Base-by-base conservation (phyloP, 1,140 invertebrate species). In the Brachionus paranguensis region DNA sequence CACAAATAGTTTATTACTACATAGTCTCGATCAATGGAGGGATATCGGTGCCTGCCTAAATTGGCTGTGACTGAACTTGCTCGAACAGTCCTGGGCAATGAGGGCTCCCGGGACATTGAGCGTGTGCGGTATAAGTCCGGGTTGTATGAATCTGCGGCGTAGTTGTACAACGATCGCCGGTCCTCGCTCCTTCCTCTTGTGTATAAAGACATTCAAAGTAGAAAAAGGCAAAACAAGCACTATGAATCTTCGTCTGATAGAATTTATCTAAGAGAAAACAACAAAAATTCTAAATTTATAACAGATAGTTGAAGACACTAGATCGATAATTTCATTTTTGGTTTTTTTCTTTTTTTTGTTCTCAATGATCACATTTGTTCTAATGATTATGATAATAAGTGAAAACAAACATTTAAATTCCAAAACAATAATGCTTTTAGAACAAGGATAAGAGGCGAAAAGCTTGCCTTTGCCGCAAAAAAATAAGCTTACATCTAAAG, bases 361-460 rank as follows among this genome's bases (percentile, higher is more conserved):
- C 47, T 53, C n/a, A 60, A 60, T 60, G 10, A 72, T 72, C 68
- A 72, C 37, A 41, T 43, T 68, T 29, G 65, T 43, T 72, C n/a
- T 72, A 72, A 47, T 72, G 68, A 72, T 72, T 72, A 72, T 72
- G 17, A 72, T 72, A 72, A 72, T 72, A 72, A 72, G 45, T 72
- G 41, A 72, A 43, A 72, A 72, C 68, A 72, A 41, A 41, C 41
- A 41, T 41, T 43, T 72, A 43, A 68, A 68, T 33, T 41, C 65
- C 33, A 72, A 72, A 41, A 43, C 68, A 72, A 43, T 43, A 72
- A 72, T 43, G 68, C 65, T 68, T 68, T 33, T 29, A 33, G 65
- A 68, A 41, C 65, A 43, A 72, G 68, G 41, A 33, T 33, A 24
- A 41, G 68, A 72, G 68, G 68, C 68, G 68, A 72, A 14, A n/a